These are phyloP conservation scores for Hanleya hanleyi DNA, from an alignment of 2,888 invertebrate genomes.

Conservation along the genomic window DNA sequence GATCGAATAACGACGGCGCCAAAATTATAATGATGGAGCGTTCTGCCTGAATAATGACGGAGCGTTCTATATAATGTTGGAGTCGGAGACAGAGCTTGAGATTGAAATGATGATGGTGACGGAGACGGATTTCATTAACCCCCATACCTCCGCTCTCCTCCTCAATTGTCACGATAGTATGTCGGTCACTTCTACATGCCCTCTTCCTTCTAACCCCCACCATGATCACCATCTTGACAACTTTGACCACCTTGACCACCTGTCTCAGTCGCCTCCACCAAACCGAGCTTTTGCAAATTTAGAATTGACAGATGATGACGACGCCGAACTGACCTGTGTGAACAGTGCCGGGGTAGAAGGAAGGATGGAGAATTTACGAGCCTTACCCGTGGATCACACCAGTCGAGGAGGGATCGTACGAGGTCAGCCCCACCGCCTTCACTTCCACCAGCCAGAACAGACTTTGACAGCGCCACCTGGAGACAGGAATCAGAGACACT, in stretches of 20 bases:
- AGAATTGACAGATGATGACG: slow-evolving; percentile 3
- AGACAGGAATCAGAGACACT: no score
- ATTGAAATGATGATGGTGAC: slow-evolving; percentile 6
- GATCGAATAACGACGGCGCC: no score
- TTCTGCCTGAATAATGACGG: no score
- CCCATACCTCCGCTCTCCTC: background rate
- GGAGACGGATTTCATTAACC: background rate
- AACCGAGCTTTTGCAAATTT: background rate
- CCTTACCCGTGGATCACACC: background rate
- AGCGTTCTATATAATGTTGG: background rate
- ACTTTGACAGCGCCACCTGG: no score
- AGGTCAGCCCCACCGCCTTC: background rate
- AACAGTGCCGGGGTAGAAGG: no score
- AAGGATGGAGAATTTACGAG: background rate
- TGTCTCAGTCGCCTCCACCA: background rate
- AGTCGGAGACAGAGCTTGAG: background rate
- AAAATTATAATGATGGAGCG: no score
- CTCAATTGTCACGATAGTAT: background rate
- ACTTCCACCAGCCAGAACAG: background rate
- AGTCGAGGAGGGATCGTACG: background rate
- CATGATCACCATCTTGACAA: background rate
- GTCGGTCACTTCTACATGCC: no score
- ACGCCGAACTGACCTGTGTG: no score
- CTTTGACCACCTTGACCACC: no score
- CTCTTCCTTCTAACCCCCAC: background rate